phyloP scores from a whole-genome alignment of 2,888 invertebrate genomes.

The Geotrupes spiniger region DNA sequence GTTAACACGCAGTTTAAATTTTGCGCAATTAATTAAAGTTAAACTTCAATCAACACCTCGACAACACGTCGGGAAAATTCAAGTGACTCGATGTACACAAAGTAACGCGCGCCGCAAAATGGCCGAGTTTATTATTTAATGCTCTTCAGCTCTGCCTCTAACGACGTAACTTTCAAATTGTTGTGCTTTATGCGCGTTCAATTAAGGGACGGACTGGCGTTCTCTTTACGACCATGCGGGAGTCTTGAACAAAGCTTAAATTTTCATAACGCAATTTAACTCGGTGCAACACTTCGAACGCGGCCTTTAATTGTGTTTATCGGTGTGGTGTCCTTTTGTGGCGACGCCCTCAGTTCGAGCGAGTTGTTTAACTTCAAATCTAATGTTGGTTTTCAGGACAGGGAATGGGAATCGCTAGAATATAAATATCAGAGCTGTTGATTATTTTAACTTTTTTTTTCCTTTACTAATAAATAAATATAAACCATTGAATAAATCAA shows the following conservation, averaged over 20 bases:
- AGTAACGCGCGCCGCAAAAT: neutral
- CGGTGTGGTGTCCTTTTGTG: neutral
- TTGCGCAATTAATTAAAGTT: no score
- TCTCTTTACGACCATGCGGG: neutral
- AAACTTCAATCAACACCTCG: no score
- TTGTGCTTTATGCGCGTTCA: slow-evolving; percentile 1
- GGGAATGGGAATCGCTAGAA: no score
- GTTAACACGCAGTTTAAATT: no score
- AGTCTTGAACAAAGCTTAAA: slow-evolving; percentile 1
- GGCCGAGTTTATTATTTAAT: slow-evolving; percentile 4
- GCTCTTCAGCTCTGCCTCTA: neutral
- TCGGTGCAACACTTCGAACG: neutral
- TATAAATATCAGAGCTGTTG: no score
- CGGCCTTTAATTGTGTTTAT: slow-evolving; percentile 3
- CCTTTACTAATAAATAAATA: no score
- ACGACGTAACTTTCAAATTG: slow-evolving; percentile 4
- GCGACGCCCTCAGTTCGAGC: no score
- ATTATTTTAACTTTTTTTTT: no score
- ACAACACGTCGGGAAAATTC: slow-evolving; percentile 1
- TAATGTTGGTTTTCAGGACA: no score
- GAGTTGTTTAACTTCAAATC: no score
- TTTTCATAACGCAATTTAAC: slow-evolving; percentile 3
- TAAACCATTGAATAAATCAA: no score
- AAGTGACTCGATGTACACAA: neutral
- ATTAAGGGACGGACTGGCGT: neutral